Evolutionary conservation across 53 echinoderm and acorn worm species (phyloP).

Genomic region (Holothuria scabra): DNA sequence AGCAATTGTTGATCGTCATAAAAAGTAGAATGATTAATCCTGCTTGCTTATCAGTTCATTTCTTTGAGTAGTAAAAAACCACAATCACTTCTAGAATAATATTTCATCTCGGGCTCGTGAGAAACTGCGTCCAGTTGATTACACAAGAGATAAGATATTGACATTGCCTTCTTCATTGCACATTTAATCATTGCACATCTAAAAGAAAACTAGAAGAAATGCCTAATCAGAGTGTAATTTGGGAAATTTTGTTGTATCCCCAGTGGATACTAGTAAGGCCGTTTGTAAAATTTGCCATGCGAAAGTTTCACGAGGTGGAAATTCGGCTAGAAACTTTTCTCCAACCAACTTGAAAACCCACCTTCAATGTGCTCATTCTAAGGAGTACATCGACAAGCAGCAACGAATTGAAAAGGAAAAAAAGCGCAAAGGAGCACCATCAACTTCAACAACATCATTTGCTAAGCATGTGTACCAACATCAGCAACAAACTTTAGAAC

Average conservation of each 20-base stretch:
- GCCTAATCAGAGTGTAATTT: conserved; percentile 2
- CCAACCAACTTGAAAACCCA: conserved; percentile 28
- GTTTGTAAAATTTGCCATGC: conserved; percentile 3
- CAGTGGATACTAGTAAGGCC: background rate
- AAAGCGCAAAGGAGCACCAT: conserved; percentile 8
- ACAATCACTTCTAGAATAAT: too few species aligned
- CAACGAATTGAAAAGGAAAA: background rate
- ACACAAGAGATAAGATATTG: too few species aligned
- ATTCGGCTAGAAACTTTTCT: background rate
- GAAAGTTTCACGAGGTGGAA: conserved; percentile 29
- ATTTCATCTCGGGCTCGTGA: too few species aligned
- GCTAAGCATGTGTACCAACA: background rate
- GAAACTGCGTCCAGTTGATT: too few species aligned
- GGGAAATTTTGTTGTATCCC: conserved; percentile 25
- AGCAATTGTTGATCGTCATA: too few species aligned
- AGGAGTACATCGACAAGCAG: background rate
- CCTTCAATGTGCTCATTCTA: background rate
- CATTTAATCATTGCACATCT: too few species aligned
- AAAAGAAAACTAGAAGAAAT: background rate
- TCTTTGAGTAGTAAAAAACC: too few species aligned
- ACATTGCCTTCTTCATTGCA: too few species aligned
- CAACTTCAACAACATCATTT: background rate
- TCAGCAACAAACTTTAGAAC: conserved; percentile 19
- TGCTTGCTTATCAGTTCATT: too few species aligned
- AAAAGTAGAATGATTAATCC: too few species aligned